A percentile compares a stretch with the other conserved stretches of the same genome.
These are phyloP conservation scores for Castor canadensis DNA, from an alignment of 2,113 vertebrate genomes.

Conservation along the genomic window DNA sequence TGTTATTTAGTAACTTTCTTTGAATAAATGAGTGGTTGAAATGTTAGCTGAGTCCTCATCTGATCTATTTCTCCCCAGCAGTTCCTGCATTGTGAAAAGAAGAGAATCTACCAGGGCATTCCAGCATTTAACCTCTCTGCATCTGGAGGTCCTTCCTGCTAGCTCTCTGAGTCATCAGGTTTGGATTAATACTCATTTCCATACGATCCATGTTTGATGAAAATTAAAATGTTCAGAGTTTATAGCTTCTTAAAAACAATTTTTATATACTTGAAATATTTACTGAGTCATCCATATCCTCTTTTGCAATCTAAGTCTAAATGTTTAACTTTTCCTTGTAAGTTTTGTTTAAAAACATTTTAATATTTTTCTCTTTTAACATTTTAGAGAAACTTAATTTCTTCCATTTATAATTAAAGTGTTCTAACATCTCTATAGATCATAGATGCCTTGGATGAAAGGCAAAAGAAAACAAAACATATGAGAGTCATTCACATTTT, in stretches of 20 bases:
- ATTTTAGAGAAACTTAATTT: conserved; percentile 18
- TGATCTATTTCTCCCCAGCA: not conserved
- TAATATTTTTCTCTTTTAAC: conserved; percentile 19
- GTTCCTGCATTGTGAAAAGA: not conserved
- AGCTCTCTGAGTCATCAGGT: not conserved
- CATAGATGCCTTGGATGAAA: not conserved
- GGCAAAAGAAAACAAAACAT: not conserved
- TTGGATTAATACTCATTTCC: not conserved
- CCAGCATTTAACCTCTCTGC: not conserved
- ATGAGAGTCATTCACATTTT: not conserved
- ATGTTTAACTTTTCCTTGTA: not conserved
- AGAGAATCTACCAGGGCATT: too few species aligned
- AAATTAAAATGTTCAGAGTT: not conserved
- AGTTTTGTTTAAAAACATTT: conserved; percentile 26
- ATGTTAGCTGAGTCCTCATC: not conserved
- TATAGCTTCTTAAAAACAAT: not conserved
- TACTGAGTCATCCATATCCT: not conserved
- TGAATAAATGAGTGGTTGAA: not conserved
- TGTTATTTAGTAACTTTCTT: not conserved
- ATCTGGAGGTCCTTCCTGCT: not conserved
- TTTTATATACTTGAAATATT: not conserved
- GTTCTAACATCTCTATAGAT: not conserved
- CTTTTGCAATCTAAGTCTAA: conserved; percentile 2
- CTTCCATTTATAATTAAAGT: conserved; percentile 17
- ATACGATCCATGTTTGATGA: not conserved